A percentile compares a stretch with the other conserved stretches of the same genome.
Conservation (phyloP, 2,888 invertebrate species). For the Achlya flavicornis region DNA sequence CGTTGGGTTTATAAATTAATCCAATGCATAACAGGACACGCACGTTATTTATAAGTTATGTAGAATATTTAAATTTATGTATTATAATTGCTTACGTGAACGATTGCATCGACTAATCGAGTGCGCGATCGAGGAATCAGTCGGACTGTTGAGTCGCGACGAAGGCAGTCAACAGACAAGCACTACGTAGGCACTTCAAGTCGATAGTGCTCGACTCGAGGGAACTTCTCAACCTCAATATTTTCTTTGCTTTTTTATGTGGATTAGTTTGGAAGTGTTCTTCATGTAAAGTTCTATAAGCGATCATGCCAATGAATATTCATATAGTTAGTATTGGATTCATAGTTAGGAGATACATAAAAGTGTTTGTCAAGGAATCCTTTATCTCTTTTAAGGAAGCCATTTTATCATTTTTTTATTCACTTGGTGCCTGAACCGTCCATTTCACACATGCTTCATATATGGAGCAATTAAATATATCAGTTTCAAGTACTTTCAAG, state of each 20-base stretch:
- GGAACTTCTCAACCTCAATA: constrained; percentile 47
- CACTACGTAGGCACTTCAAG: constrained; percentile 39
- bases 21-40: constrained; percentile 3
- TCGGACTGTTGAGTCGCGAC: constrained; percentile 22
- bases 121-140: constrained; percentile 22
- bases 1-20: background rate
- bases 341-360: no score
- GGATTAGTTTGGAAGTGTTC: background rate
- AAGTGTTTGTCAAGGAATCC: no score
- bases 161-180: constrained; percentile 16
- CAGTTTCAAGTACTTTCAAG: no score
- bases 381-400: no score
- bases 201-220: constrained; percentile 50
- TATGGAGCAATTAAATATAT: no score
- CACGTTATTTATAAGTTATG: background rate
- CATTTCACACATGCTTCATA: no score
- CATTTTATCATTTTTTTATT: no score
- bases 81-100: constrained; percentile 11
- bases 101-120: constrained; percentile 17
- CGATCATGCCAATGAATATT: background rate
- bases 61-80: constrained; percentile 14
- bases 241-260: constrained; percentile 30
- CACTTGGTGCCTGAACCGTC: no score
- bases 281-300: background rate
- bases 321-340: no score